phyloP scores from a whole-genome alignment of 2,888 invertebrate genomes.

The Nephrotoma guestfalica region DNA sequence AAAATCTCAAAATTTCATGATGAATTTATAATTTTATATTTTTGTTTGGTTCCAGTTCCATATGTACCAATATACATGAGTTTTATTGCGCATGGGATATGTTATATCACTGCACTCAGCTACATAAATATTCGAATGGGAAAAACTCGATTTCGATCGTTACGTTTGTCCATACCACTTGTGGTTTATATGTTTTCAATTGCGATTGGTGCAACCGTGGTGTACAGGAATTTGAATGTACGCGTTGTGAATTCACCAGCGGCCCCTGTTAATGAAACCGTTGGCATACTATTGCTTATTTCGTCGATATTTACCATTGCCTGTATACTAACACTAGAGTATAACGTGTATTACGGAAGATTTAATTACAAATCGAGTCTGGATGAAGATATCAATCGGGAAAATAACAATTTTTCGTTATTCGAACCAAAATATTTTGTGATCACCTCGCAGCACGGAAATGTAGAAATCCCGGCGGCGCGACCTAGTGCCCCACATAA shows the following conservation, averaged over 20 bases:
- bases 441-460: not conserved
- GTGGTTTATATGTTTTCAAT: not conserved
- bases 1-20: not conserved
- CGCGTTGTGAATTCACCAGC: not conserved
- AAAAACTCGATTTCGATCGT: not conserved
- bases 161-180: not conserved
- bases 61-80: slow-evolving; percentile 5
- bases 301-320: not conserved
- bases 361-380: not conserved
- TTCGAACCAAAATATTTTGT: not conserved
- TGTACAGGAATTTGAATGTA: not conserved
- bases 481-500: not conserved
- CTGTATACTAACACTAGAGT: not conserved
- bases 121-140: not conserved
- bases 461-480: not conserved
- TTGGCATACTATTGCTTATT: not conserved
- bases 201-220: not conserved
- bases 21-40: not conserved
- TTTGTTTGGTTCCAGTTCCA: not conserved
- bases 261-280: not conserved
- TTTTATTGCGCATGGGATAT: not conserved
- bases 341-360: not conserved
- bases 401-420: not conserved
- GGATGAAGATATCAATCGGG: not conserved
- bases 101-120: not conserved